Evolutionary conservation across 2,797 vertebrate species (phyloP), one percentile per base, ranked within the genome.

Genomic region (Sus cebifrons): DNA sequence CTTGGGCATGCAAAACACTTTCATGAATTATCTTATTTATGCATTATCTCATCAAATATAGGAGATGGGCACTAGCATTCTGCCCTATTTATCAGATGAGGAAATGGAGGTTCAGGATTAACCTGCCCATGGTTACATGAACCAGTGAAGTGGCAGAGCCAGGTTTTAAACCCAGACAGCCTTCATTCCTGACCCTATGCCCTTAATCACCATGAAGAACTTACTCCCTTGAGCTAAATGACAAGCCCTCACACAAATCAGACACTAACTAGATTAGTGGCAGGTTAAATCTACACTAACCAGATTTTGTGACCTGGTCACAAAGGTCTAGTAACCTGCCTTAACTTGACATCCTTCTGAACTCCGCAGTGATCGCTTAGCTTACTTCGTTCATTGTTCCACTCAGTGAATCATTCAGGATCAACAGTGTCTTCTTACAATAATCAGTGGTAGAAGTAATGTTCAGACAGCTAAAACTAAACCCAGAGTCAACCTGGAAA

Each of bases 401-500:
- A 62, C 18, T 78, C 36, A 78, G 23, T 68, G 23, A 73, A 73
- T 86, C 79, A 44, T 17, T 95, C n/a, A 91, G 20, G 49, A 89
- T 70, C 64, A 40, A 88, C 49, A 58, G 29, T 16, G 58, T 78
- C 91, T 77, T 56, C 77, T 77, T 67, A 86, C 58, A 73, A 96
- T 67, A 67, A 90, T 62, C 23, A 82, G 9, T 18, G n/a, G 58
- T 44, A 6, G 40, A 74, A 87, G 44, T 65, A 29, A 68, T 11
- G 54, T 86, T 83, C 52, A 74, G 60, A 86, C 52, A 87, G 54
- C 67, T 90, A 89, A 90, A 90, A 91, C 25, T 74, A 90, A 89
- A 70, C 23, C n/a, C 54, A 90, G 49, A 94, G 64, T 87, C 44
- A 68, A 75, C n/a, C 23, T 73, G 71, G 32, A 74, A 92, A 81